Conservation (phyloP, 1,140 invertebrate genomes). For the Arctopsyche grandis region DNA sequence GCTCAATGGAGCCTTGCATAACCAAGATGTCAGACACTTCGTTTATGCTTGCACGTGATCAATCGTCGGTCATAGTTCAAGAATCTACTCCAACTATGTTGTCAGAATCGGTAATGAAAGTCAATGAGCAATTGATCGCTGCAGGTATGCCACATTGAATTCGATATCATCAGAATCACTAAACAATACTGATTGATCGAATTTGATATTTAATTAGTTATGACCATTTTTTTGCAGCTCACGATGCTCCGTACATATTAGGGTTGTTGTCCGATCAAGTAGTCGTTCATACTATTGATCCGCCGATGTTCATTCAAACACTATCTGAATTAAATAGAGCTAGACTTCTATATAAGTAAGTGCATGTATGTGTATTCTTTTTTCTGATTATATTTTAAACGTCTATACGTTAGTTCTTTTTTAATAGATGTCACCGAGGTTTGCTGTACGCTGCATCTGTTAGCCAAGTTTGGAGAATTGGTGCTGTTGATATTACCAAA, state of each 20-base stretch:
- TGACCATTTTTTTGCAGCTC: constrained; percentile 67
- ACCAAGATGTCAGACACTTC: constrained; percentile 77
- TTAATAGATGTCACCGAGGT: constrained; percentile 73
- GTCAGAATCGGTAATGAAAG: constrained; percentile 69
- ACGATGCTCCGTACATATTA: constrained; percentile 91
- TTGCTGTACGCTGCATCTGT: constrained; percentile 87
- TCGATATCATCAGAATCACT: constrained; percentile 13
- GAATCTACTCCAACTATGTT: constrained; percentile 71
- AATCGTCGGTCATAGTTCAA: constrained; percentile 85
- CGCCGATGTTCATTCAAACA: constrained; percentile 79
- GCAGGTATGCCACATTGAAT: constrained; percentile 68
- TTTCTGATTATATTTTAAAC: background rate
- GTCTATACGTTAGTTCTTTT: background rate
- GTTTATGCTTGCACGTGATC: constrained; percentile 83
- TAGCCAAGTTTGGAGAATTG: constrained; percentile 88
- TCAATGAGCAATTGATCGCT: constrained; percentile 82
- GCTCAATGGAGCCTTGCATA: constrained; percentile 82
- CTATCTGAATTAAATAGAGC: constrained; percentile 77
- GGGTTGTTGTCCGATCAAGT: constrained; percentile 83
- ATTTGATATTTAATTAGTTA: background rate
- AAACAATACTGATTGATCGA: no score
- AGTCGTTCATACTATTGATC: constrained; percentile 84
- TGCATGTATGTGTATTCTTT: constrained; percentile 23
- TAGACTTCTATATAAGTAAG: constrained; percentile 69
- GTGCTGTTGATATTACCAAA: constrained; percentile 77